Base-by-base conservation (phyloP, 37 sponge, comb jelly and placozoan genomes). In the Agelas oroides region DNA sequence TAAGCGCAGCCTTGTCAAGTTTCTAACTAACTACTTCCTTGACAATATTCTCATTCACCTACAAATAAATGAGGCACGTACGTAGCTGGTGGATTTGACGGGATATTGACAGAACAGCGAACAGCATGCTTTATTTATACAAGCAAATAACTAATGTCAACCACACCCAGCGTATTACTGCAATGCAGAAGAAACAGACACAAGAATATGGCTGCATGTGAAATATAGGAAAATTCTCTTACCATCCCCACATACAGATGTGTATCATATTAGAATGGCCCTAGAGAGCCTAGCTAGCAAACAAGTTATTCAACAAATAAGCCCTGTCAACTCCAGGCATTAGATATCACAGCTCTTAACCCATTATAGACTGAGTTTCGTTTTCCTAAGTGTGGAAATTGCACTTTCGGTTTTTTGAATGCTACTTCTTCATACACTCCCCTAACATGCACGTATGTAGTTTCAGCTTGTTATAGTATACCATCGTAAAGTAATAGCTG, bases 141-240 rank as follows among this genome's bases (percentile, higher is more conserved):
- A 13, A 25, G 39, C 16, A 17, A 12, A 33, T 19, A 6, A 28
- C 18, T 5, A 18, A 5, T 36, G 13, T 30, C 77, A 77, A 61
- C 77, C 77, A 77, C 63, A 77, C 21, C 77, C 77, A 17, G 41
- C 6, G 16, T 77, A 34, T 25, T 15, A 8, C 62, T 60, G 64
- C 25, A 65, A 65, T 46, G 80, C 80, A 14, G 70, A 79, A 52
- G 80, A 79, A 66, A 67, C 80, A 37, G 80, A 79, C 40, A 53
- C 80, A 8, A 38, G 80, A 52, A 23, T 79, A 37, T 79, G 80
- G 80, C 25, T 65, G 52, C 80, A 79, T 41, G 80, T 32, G 5
- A 65, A 31, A 56, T 14, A 18, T 23, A 52, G 41, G n/a, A 65
- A 79, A 12, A 27, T 37, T 12, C 24, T 66, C 23, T 18, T 79